Evolutionary conservation across 1,140 invertebrate genomes (phyloP).

Genomic region (Agrypnia vestita): DNA sequence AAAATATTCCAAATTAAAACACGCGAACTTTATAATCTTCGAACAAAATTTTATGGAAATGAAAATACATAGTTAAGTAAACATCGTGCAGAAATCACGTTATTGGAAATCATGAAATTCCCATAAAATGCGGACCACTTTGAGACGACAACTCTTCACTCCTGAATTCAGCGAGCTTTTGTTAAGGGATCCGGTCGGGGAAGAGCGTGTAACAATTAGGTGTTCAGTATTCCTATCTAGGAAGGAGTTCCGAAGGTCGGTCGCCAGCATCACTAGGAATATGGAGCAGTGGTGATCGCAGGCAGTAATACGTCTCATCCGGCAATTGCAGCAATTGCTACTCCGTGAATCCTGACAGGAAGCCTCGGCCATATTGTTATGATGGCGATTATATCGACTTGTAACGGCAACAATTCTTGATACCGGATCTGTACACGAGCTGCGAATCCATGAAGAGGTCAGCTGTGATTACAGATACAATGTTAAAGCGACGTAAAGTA

Average conservation of each 20-base stretch:
- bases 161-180: not conserved
- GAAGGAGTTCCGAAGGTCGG: constrained; percentile 43
- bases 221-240: constrained; percentile 14
- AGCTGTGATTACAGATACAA: not conserved
- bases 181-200: not conserved
- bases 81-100: too few relatives aligned
- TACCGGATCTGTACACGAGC: constrained; percentile 13
- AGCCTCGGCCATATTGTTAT: constrained; percentile 42
- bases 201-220: not conserved
- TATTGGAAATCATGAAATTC: too few relatives aligned
- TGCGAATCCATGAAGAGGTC: not conserved
- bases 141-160: not conserved
- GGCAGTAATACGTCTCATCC: constrained; percentile 49
- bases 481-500: too few relatives aligned
- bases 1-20: too few relatives aligned
- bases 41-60: too few relatives aligned
- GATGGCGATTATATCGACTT: constrained; percentile 39
- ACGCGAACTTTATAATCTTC: too few relatives aligned
- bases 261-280: constrained; percentile 21
- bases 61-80: too few relatives aligned
- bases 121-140: too few relatives aligned
- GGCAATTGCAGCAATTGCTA: constrained; percentile 53
- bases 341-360: constrained; percentile 32
- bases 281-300: constrained; percentile 35
- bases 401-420: constrained; percentile 35